Conservation (phyloP, 2,113 vertebrate genomes). For the Laticauda colubrina region DNA sequence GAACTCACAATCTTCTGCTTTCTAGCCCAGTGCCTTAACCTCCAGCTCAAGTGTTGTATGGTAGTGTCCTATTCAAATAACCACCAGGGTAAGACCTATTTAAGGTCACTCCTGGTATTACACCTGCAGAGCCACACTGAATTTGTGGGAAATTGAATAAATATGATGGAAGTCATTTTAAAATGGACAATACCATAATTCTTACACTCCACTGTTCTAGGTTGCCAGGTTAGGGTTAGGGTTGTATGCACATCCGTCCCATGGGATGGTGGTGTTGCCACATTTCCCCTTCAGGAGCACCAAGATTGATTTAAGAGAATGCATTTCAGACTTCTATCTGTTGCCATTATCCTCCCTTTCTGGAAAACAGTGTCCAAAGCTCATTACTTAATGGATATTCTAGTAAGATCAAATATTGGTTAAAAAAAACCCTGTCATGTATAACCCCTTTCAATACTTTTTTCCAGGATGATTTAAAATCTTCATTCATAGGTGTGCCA, state of each 20-base stretch:
- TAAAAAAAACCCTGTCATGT: background rate
- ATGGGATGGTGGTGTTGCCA: background rate
- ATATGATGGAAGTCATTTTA: background rate
- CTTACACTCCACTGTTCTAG: background rate
- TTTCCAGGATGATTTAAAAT: background rate
- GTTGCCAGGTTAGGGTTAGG: background rate
- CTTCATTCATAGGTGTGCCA: background rate
- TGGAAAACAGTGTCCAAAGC: background rate
- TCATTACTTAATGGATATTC: background rate
- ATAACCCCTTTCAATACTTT: background rate
- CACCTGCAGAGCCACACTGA: background rate
- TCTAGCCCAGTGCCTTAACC: background rate
- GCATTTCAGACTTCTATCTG: background rate
- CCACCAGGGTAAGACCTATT: background rate
- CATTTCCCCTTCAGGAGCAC: background rate
- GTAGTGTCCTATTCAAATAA: background rate
- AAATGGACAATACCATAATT: background rate
- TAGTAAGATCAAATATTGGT: background rate
- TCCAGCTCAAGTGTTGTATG: background rate
- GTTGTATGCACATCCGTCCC: background rate
- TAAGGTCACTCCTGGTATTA: background rate
- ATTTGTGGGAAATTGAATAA: background rate
- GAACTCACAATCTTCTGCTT: no score
- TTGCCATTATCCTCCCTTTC: background rate
- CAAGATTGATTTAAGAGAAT: background rate